phyloP scores from a whole-genome alignment of 1,140 invertebrate species.

The Anthonomus grandis region DNA sequence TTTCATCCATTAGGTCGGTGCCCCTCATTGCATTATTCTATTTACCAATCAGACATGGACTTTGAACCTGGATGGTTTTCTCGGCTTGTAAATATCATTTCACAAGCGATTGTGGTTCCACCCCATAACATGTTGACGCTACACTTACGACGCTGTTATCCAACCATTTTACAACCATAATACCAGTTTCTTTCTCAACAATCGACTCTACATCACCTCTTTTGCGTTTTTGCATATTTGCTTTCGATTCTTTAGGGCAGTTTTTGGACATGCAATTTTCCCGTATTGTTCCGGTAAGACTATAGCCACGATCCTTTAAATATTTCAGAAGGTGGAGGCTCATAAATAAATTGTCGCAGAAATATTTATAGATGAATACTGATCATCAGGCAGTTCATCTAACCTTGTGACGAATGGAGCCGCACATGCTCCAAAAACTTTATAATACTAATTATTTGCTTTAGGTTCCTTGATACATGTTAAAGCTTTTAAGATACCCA shows the following conservation, averaged over 20 bases:
- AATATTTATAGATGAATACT: conserved; percentile 8
- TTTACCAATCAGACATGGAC: conserved; percentile 42
- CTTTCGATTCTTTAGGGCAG: conserved; percentile 2
- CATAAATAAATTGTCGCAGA: conserved; percentile 22
- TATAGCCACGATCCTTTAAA: conserved; percentile 14
- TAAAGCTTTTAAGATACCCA: conserved; percentile 43
- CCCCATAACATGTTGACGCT: conserved; percentile 29
- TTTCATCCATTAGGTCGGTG: conserved; percentile 46
- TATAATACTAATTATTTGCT: conserved; percentile 5
- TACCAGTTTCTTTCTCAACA: conserved; percentile 14
- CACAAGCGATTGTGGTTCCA: conserved; percentile 31
- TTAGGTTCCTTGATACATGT: conserved; percentile 41
- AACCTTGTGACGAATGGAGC: conserved; percentile 16
- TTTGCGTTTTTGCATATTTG: background rate
- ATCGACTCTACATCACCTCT: background rate
- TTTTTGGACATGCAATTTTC: conserved; percentile 23
- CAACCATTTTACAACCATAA: conserved; percentile 32
- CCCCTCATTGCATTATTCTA: conserved; percentile 47
- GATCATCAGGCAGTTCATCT: conserved; percentile 11
- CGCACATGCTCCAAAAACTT: conserved; percentile 15
- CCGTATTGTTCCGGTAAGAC: conserved; percentile 9
- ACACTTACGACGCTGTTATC: conserved; percentile 40
- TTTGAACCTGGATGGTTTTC: conserved; percentile 43
- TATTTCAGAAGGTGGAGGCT: conserved; percentile 11
- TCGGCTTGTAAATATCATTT: conserved; percentile 45